Conservation (phyloP, 1,140 invertebrate genomes). For the Drosophila teissieri region DNA sequence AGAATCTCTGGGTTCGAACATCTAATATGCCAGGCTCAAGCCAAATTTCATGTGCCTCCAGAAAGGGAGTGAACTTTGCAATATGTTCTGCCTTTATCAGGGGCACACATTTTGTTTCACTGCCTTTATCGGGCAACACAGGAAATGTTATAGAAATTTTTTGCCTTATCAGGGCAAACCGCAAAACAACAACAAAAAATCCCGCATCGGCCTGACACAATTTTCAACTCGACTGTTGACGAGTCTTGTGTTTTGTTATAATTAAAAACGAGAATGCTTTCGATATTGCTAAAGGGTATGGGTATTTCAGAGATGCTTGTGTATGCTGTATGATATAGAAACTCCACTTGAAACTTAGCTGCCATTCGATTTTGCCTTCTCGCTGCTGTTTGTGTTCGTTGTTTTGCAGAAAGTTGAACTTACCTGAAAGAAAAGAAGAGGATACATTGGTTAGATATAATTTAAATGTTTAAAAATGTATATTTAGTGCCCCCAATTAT, state of each 20-base stretch:
- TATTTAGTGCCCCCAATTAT: slow-evolving; percentile 11
- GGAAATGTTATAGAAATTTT: slow-evolving; percentile 72
- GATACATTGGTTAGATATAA: background rate
- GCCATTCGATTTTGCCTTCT: background rate
- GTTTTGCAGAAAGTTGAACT: slow-evolving; percentile 29
- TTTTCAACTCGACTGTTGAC: slow-evolving; percentile 29
- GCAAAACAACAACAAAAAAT: background rate
- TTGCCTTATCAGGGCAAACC: slow-evolving; percentile 52
- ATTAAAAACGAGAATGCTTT: slow-evolving; percentile 40
- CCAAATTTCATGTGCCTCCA: slow-evolving; percentile 28
- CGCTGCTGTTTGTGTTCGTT: background rate
- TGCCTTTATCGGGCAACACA: slow-evolving; percentile 68
- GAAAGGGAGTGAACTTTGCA: slow-evolving; percentile 24
- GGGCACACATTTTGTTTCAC: slow-evolving; percentile 39
- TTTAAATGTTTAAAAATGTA: background rate
- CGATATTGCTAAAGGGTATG: slow-evolving; percentile 1
- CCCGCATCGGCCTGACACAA: slow-evolving; percentile 36
- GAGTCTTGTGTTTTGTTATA: slow-evolving; percentile 51
- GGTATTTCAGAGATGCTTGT: background rate
- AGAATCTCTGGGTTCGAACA: slow-evolving; percentile 45
- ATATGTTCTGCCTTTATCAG: slow-evolving; percentile 49
- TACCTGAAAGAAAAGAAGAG: slow-evolving; percentile 50
- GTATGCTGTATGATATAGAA: slow-evolving; percentile 1
- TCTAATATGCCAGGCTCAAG: slow-evolving; percentile 47
- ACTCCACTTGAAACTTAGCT: slow-evolving; percentile 52